These are phyloP conservation scores for Brachionus rubens DNA, from an alignment of 1,140 invertebrate species.

Conservation along the genomic window DNA sequence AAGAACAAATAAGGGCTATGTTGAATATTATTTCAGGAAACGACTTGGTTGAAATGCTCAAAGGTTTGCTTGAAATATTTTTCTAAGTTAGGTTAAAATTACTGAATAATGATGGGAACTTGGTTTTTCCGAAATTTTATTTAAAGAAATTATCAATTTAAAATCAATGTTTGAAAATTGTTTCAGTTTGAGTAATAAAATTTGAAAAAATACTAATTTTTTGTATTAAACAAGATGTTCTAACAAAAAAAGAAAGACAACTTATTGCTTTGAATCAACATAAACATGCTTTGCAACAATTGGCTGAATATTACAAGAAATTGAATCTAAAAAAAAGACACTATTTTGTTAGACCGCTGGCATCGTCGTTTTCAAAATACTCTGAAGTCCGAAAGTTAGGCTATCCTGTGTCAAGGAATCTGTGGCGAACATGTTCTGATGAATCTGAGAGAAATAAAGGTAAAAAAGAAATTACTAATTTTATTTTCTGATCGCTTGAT, in stretches of 20 bases:
- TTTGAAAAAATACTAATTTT: too few species aligned
- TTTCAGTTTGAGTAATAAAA: too few species aligned
- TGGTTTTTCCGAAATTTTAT: too few species aligned
- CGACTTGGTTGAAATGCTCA: not conserved
- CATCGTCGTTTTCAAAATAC: not conserved
- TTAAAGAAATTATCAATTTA: too few species aligned
- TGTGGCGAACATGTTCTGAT: not conserved
- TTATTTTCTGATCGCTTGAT: too few species aligned
- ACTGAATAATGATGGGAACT: too few species aligned
- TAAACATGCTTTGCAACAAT: slow-evolving; percentile 6
- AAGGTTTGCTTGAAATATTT: too few species aligned
- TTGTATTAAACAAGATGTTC: not conserved
- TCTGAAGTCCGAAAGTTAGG: not conserved
- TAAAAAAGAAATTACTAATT: too few species aligned
- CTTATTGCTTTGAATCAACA: not conserved
- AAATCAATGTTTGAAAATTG: too few species aligned
- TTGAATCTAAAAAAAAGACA: not conserved
- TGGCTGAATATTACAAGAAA: not conserved
- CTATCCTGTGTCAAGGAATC: not conserved
- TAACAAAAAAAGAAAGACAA: slow-evolving; percentile 11
- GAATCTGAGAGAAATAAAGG: too few species aligned
- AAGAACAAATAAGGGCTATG: slow-evolving; percentile 2
- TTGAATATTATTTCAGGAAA: not conserved
- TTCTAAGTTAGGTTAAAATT: too few species aligned
- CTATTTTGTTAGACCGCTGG: not conserved